A percentile compares a stretch with the other conserved stretches of the same genome.
phyloP scores from a whole-genome alignment of 2,888 invertebrate species.

The Saturnia japonica region DNA sequence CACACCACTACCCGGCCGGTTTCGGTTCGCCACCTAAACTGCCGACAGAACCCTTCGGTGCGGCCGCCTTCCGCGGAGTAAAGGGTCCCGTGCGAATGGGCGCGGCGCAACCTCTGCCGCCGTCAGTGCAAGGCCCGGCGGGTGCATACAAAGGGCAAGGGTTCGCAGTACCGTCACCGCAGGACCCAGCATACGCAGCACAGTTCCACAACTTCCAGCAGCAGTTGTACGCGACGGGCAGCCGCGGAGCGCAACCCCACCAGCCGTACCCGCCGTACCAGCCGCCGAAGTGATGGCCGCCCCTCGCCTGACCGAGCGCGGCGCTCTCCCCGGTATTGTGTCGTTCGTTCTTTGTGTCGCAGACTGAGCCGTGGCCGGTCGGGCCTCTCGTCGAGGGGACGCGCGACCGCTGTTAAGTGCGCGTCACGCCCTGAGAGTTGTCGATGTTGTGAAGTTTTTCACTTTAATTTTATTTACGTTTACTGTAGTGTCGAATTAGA shows the following conservation, averaged over 20 bases:
- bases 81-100: conserved; percentile 66
- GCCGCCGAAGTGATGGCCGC: conserved; percentile 73
- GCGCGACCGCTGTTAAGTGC: conserved; percentile 32
- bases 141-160: conserved; percentile 88
- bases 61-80: conserved; percentile 67
- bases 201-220: conserved; percentile 98
- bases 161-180: conserved; percentile 92
- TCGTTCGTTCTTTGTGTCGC: conserved; percentile 36
- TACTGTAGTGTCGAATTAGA: conserved; percentile 48
- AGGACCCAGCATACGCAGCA: conserved; percentile 96
- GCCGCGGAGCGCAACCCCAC: conserved; percentile 71
- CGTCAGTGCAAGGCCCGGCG: conserved; percentile 87
- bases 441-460: conserved; percentile 51
- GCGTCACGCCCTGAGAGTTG: conserved; percentile 56
- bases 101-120: conserved; percentile 87
- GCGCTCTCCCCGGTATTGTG: conserved; percentile 27
- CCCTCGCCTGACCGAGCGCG: conserved; percentile 32
- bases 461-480: conserved; percentile 48
- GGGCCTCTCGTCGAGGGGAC: background rate
- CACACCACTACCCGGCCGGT: conserved; percentile 74
- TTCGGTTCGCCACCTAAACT: conserved; percentile 76
- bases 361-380: conserved; percentile 6
- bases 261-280: conserved; percentile 73
- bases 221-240: conserved; percentile 92
- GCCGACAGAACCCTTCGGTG: conserved; percentile 66